phyloP scores from a whole-genome alignment of 2,888 invertebrate species.

The Mythimna lalbum region DNA sequence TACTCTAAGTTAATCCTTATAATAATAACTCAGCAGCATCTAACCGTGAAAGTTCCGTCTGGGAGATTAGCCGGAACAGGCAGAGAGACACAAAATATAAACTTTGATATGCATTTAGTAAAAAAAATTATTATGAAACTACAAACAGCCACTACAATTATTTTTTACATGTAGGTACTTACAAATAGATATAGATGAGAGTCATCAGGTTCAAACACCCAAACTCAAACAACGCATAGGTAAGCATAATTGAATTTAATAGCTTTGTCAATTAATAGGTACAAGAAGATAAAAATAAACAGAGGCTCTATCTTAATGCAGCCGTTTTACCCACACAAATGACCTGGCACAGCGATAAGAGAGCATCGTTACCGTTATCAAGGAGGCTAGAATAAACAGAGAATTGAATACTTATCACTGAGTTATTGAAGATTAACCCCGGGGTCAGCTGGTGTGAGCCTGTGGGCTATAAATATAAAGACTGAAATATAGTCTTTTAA shows the following conservation, averaged over 20 bases:
- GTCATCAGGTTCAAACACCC: background rate
- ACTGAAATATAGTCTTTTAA: conserved; percentile 19
- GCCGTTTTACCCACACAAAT: conserved; percentile 19
- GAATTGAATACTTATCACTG: conserved; percentile 62
- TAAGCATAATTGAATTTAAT: conserved; percentile 42
- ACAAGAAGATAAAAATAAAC: conserved; percentile 24
- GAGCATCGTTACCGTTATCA: conserved; percentile 30
- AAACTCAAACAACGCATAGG: conserved; percentile 1
- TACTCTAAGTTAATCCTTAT: too few species aligned
- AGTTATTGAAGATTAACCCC: conserved; percentile 56
- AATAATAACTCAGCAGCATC: too few species aligned
- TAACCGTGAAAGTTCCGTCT: too few species aligned
- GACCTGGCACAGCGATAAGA: conserved; percentile 33
- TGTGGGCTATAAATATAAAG: conserved; percentile 45
- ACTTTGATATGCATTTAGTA: too few species aligned
- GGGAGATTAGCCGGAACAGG: too few species aligned
- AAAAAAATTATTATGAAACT: too few species aligned
- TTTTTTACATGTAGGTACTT: background rate
- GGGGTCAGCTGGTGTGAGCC: conserved; percentile 39
- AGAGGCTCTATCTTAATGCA: conserved; percentile 17
- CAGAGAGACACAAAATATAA: too few species aligned
- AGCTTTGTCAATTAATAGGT: conserved; percentile 7
- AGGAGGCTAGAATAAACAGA: conserved; percentile 38
- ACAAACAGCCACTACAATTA: too few species aligned
- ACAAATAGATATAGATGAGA: background rate